Percentiles rank a stretch among this genome's conserved stretches.
phyloP scores from a whole-genome alignment of 2,797 vertebrate species.

The Lepilemur ruficaudatus region DNA sequence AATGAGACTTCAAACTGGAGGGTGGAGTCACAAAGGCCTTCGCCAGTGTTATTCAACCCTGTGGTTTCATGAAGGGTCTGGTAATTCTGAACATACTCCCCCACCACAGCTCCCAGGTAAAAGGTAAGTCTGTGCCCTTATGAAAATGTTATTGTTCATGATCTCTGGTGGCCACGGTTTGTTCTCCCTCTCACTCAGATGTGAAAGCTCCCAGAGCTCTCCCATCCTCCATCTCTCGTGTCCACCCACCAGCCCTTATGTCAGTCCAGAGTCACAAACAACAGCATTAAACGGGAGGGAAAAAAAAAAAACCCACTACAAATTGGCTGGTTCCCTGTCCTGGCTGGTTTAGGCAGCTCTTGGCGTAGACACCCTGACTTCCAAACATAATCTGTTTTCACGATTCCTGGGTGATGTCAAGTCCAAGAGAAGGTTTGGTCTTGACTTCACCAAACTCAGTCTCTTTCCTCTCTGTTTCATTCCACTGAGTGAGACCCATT shows the following conservation, averaged over 20 bases:
- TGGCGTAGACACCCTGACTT: conserved; percentile 51
- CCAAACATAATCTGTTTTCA: conserved; percentile 66
- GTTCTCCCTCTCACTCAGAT: conserved; percentile 5
- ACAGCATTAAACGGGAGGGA: conserved; percentile 32
- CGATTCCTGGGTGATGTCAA: conserved; percentile 33
- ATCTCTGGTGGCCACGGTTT: not conserved
- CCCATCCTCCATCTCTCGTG: not conserved
- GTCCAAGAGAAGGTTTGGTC: conserved; percentile 10
- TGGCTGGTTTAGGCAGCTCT: conserved; percentile 52
- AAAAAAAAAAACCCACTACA: not conserved
- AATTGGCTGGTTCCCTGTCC: conserved; percentile 58
- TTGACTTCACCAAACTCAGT: not conserved
- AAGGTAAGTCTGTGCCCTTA: not conserved
- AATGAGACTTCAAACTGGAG: not conserved
- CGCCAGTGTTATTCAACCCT: not conserved
- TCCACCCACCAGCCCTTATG: conserved; percentile 64
- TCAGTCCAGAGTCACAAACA: conserved; percentile 50
- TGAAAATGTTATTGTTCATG: not conserved
- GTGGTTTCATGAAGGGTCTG: not conserved
- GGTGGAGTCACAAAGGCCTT: not conserved
- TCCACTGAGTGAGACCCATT: not conserved
- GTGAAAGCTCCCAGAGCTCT: conserved; percentile 3
- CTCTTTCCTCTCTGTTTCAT: not conserved
- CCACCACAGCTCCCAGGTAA: not conserved
- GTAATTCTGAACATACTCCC: not conserved